Evolutionary conservation across 2,113 vertebrate genomes (phyloP).

Genomic region (Dermatemys mawii): DNA sequence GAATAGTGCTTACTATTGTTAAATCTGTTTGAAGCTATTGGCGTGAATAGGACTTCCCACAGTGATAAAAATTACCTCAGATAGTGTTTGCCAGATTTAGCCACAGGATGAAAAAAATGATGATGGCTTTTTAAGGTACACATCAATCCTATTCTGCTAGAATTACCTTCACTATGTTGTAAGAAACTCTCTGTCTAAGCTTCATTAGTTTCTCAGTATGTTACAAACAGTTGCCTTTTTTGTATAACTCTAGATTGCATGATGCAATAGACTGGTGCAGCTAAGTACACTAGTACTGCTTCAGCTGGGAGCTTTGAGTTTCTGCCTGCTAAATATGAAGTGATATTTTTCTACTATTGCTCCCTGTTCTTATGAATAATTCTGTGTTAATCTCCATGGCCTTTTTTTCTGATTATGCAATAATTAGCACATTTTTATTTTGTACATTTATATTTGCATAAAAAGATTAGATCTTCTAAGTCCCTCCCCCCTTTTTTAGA

Average conservation of each 20-base stretch:
- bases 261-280: neutral
- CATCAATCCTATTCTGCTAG: neutral
- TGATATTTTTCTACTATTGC: constrained; percentile 6
- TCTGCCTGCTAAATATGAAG: constrained; percentile 20
- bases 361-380: constrained; percentile 11
- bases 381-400: constrained; percentile 16
- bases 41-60: neutral
- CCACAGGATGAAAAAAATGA: neutral
- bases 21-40: constrained; percentile 4
- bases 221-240: neutral
- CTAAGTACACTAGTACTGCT: neutral
- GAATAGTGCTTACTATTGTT: neutral
- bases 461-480: neutral
- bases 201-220: neutral
- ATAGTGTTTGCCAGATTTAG: neutral
- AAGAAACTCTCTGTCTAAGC: neutral
- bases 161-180: neutral
- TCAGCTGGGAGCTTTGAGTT: constrained; percentile 25
- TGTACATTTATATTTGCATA: constrained; percentile 21
- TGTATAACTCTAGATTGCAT: neutral
- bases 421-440: constrained; percentile 44
- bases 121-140: neutral
- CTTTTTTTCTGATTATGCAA: constrained; percentile 12
- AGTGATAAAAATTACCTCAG: neutral
- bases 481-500: constrained; percentile 16